A percentile compares a stretch with the other conserved stretches of the same genome.
Evolutionary conservation across 2,888 invertebrate species (phyloP).

Genomic region (Pecten maximus): DNA sequence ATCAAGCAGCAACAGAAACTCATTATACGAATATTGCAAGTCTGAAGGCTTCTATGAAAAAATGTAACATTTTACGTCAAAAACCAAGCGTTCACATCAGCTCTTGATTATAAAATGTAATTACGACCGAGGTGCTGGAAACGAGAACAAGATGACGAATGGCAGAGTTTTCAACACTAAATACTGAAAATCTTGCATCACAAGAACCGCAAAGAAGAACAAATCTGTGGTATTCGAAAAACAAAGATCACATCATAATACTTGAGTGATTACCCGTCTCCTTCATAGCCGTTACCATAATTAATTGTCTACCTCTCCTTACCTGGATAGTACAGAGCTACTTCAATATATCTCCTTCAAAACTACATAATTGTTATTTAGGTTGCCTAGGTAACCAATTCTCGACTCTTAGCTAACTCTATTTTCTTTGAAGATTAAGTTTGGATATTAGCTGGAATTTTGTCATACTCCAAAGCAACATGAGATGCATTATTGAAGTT

Average conservation of each 20-base stretch:
- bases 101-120: conserved; percentile 24
- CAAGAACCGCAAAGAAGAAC: not conserved
- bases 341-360: conserved; percentile 2
- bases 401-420: not conserved
- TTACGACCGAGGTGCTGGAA: not conserved
- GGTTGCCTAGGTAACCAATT: not conserved
- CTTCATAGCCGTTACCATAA: not conserved
- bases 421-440: conserved; percentile 11
- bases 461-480: not conserved
- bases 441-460: not conserved
- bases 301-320: conserved; percentile 12
- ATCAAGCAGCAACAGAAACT: not conserved
- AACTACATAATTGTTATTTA: conserved; percentile 11
- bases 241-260: conserved; percentile 18
- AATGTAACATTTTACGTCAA: conserved; percentile 31
- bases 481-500: not conserved
- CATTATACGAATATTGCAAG: not conserved
- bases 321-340: not conserved
- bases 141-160: conserved; percentile 30
- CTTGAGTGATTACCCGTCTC: not conserved
- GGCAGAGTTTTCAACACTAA: conserved; percentile 4
- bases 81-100: not conserved
- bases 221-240: conserved; percentile 29
- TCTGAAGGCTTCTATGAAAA: not conserved
- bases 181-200: not conserved